Evolutionary conservation across 2,797 vertebrate species (phyloP).

Genomic region (Poeciliopsis presidionis): DNA sequence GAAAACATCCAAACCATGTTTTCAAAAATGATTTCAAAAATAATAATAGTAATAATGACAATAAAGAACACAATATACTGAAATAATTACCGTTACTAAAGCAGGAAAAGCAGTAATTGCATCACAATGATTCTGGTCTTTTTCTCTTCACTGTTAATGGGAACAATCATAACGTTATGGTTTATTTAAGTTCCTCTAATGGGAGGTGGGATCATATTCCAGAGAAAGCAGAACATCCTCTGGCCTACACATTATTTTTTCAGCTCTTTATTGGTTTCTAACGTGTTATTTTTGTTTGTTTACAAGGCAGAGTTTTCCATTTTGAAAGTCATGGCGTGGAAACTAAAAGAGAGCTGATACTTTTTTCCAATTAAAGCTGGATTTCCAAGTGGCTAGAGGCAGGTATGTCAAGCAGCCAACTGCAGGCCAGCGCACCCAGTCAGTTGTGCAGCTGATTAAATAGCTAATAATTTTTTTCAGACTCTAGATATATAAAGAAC

Average conservation of each 20-base stretch:
- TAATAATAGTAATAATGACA: no score
- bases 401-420: not conserved
- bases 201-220: not conserved
- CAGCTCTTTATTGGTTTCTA: not conserved
- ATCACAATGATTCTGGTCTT: conserved; percentile 60
- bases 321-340: not conserved
- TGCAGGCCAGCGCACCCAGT: not conserved
- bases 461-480: not conserved
- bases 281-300: not conserved
- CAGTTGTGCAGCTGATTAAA: not conserved
- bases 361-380: not conserved
- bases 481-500: not conserved
- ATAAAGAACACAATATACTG: conserved; percentile 35
- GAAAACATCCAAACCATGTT: conserved; percentile 74
- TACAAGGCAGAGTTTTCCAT: not conserved
- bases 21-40: conserved; percentile 48
- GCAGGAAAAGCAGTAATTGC: conserved; percentile 64
- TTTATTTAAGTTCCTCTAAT: not conserved
- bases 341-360: not conserved
- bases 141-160: not conserved
- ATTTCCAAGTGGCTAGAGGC: not conserved
- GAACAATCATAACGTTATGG: not conserved
- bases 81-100: conserved; percentile 54
- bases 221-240: not conserved
- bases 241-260: not conserved